These are phyloP conservation scores for Fabriciana adippe DNA, from an alignment of 2,888 invertebrate genomes.

Conservation along the genomic window DNA sequence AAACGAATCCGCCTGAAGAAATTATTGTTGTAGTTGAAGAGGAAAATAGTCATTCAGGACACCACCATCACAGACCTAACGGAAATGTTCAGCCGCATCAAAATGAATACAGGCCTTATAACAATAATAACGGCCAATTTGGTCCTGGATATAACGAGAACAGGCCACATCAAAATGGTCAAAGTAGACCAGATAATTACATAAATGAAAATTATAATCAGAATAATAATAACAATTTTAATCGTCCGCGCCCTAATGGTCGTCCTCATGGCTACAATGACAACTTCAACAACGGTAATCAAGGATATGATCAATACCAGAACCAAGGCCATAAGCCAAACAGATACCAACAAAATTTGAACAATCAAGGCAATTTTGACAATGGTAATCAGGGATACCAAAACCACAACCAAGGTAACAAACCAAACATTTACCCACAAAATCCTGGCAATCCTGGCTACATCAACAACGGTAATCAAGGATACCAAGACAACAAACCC, in stretches of 20 bases:
- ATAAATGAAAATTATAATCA: conserved; percentile 7
- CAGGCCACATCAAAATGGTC: conserved; percentile 19
- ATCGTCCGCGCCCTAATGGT: conserved; percentile 15
- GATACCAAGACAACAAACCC: conserved; percentile 38
- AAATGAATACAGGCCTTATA: neutral
- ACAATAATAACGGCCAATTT: conserved; percentile 19
- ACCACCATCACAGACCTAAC: conserved; percentile 19
- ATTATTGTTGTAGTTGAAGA: conserved; percentile 37
- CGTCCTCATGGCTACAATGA: conserved; percentile 29
- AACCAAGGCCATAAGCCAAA: conserved; percentile 39
- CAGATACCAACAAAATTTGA: conserved; percentile 27
- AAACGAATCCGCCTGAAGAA: conserved; percentile 43
- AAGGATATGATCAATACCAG: neutral
- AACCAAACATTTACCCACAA: conserved; percentile 17
- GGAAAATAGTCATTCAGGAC: conserved; percentile 18
- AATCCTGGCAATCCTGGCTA: conserved; percentile 15
- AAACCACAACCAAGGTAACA: conserved; percentile 36
- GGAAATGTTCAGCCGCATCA: neutral
- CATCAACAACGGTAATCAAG: conserved; percentile 34
- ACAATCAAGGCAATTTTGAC: conserved; percentile 1
- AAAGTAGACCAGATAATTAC: neutral
- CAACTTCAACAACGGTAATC: conserved; percentile 36
- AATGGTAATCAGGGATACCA: conserved; percentile 33
- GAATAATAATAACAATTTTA: neutral
- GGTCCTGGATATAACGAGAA: conserved; percentile 22